These are phyloP conservation scores for Agonopterix arenella DNA, from an alignment of 2,888 invertebrate genomes.

Conservation along the genomic window DNA sequence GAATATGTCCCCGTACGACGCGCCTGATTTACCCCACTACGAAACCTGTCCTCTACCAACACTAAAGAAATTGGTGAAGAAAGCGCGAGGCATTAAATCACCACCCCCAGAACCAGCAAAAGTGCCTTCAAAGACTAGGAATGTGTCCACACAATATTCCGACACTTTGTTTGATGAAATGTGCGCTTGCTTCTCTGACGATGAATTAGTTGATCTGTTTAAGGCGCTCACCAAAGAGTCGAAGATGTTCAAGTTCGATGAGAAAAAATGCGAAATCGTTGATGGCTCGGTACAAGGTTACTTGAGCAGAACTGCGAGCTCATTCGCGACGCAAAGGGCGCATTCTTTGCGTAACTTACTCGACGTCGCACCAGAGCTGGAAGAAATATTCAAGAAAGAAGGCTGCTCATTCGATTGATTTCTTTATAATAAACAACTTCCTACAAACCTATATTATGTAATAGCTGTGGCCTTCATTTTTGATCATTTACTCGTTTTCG, in stretches of 20 bases:
- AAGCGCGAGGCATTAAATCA: slow-evolving; percentile 24
- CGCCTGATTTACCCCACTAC: slow-evolving; percentile 44
- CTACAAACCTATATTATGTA: no score
- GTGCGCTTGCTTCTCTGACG: slow-evolving; percentile 51
- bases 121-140: slow-evolving; percentile 30
- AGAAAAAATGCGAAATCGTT: slow-evolving; percentile 18
- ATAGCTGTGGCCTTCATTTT: no score
- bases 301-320: slow-evolving; percentile 17
- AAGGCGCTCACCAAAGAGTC: slow-evolving; percentile 16
- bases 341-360: slow-evolving; percentile 36
- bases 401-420: slow-evolving; percentile 22
- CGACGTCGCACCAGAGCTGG: slow-evolving; percentile 32
- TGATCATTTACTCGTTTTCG: no score
- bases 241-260: slow-evolving; percentile 9
- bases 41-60: slow-evolving; percentile 35
- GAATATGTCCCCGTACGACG: slow-evolving; percentile 38
- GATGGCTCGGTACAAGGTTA: slow-evolving; percentile 24
- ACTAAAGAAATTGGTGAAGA: slow-evolving; percentile 38
- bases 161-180: slow-evolving; percentile 42
- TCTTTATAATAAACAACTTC: no score
- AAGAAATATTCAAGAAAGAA: slow-evolving; percentile 45
- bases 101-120: slow-evolving; percentile 15
- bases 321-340: slow-evolving; percentile 40
- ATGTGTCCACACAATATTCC: slow-evolving; percentile 40
- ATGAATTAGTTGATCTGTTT: slow-evolving; percentile 31